Conservation (phyloP, 92 coral and sea anemone genomes). For the Bergia puertoricense region DNA sequence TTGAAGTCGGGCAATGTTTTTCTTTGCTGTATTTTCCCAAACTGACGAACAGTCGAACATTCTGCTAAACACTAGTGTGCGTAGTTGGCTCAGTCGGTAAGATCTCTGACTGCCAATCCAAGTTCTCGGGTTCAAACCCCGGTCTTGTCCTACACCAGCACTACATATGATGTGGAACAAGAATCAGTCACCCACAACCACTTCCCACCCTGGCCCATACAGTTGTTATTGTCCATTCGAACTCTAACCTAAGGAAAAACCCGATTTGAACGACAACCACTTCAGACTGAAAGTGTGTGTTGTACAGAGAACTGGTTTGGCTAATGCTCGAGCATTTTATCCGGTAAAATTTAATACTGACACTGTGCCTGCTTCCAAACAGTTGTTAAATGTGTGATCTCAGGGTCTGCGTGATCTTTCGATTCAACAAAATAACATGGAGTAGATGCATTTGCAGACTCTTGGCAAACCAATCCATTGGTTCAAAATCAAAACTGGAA, state of each 20-base stretch:
- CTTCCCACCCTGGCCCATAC: too few species aligned
- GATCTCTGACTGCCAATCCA: too few species aligned
- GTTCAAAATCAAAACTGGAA: background rate
- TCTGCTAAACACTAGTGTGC: too few species aligned
- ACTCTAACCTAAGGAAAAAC: background rate
- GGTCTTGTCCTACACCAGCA: too few species aligned
- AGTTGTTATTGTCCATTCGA: background rate
- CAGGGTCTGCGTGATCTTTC: background rate
- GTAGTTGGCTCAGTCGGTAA: too few species aligned
- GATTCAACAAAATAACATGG: background rate
- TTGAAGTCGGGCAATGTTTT: too few species aligned
- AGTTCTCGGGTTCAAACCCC: too few species aligned
- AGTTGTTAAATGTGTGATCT: constrained; percentile 1
- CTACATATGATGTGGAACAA: too few species aligned
- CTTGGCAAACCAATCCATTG: background rate
- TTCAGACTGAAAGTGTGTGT: background rate
- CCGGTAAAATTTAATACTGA: background rate
- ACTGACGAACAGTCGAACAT: too few species aligned
- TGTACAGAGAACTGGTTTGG: background rate
- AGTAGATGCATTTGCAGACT: background rate
- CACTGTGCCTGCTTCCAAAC: constrained; percentile 1
- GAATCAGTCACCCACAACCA: too few species aligned
- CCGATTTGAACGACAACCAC: background rate
- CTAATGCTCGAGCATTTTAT: background rate
- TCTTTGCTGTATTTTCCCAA: too few species aligned